Evolutionary conservation across 2,888 invertebrate species (phyloP).

Genomic region (Saturnia pavonia): DNA sequence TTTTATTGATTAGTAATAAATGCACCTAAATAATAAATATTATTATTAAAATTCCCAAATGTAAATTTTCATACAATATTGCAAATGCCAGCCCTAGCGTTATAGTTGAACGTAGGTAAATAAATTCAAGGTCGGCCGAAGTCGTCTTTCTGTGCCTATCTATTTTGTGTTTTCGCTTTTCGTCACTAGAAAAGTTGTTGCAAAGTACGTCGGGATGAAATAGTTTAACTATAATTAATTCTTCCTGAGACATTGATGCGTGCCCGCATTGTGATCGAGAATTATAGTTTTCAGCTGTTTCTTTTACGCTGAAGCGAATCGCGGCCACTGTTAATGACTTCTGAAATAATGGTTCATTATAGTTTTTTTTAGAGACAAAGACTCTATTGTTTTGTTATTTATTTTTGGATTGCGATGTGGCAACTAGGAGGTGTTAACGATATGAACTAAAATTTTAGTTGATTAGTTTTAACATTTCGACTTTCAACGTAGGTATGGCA

Average conservation of each 20-base stretch:
- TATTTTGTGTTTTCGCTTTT: constrained; percentile 44
- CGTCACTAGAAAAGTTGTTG: constrained; percentile 24
- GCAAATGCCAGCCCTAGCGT: no score
- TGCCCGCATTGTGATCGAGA: constrained; percentile 44
- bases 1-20: background rate
- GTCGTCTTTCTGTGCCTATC: constrained; percentile 26
- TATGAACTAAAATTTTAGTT: background rate
- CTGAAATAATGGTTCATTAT: background rate
- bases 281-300: constrained; percentile 58
- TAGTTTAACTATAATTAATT: constrained; percentile 53
- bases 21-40: no score
- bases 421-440: background rate
- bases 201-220: constrained; percentile 35
- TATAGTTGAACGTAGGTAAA: no score
- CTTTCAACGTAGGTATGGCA: background rate
- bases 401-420: background rate
- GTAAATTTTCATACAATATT: background rate
- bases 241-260: constrained; percentile 44
- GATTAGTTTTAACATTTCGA: background rate
- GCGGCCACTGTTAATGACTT: background rate
- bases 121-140: no score
- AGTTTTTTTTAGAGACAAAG: background rate
- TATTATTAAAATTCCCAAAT: background rate
- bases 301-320: constrained; percentile 3
- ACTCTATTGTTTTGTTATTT: background rate